phyloP scores from a whole-genome alignment of 2,888 invertebrate species.

The Artemia sinica region DNA sequence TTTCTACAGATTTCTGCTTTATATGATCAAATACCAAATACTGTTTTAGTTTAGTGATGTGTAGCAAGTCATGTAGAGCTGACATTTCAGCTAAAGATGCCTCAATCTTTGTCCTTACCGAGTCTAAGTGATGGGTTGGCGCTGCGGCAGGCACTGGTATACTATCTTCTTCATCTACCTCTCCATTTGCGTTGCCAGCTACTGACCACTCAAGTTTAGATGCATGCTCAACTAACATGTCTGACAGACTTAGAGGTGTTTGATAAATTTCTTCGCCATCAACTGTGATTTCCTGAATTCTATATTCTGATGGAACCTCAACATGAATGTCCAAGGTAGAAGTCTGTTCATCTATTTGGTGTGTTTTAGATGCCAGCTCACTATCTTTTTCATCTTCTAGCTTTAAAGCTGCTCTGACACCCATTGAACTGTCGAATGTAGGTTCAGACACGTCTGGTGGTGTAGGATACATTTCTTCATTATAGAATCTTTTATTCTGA shows the following conservation, averaged over 20 bases:
- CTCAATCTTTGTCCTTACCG: slow-evolving; percentile 47
- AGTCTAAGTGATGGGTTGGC: slow-evolving; percentile 87
- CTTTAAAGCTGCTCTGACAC: no score
- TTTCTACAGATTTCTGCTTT: slow-evolving; percentile 61
- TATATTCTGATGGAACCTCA: slow-evolving; percentile 84
- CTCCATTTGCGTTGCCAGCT: slow-evolving; percentile 29
- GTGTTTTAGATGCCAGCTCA: no score
- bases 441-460: no score
- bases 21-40: slow-evolving; percentile 88
- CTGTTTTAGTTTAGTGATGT: slow-evolving; percentile 77
- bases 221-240: slow-evolving; percentile 75
- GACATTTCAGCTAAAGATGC: slow-evolving; percentile 68
- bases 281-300: slow-evolving; percentile 86
- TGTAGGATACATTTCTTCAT: no score
- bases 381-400: no score
- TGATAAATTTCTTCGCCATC: slow-evolving; percentile 93
- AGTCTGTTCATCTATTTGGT: slow-evolving; percentile 18
- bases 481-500: no score
- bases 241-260: slow-evolving; percentile 80
- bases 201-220: slow-evolving; percentile 73
- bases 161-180: slow-evolving; percentile 41
- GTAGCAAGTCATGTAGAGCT: slow-evolving; percentile 76
- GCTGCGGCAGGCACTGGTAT: slow-evolving; percentile 46
- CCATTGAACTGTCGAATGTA: no score
- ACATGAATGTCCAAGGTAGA: slow-evolving; percentile 70